Evolutionary conservation across 2,888 invertebrate genomes (phyloP), one percentile per base, ranked within the genome.

Genomic region (Pseudococcus viburni): DNA sequence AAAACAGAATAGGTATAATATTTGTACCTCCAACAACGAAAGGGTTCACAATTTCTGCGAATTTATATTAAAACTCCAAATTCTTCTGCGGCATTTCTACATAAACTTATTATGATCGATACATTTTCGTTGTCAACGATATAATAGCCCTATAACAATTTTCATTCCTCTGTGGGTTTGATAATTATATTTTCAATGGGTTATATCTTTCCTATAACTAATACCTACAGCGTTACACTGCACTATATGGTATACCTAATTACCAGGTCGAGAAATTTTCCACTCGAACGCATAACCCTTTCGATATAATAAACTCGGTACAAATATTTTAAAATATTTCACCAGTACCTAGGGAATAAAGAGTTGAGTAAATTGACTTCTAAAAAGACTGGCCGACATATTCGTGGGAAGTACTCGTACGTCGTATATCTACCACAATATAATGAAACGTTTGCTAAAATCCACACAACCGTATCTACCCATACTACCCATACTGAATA

Each of bases 261-360:
- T 51, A 59, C n/a, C 19, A 59, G 59, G 59, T 19, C 19, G 0
- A 19, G 7, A 73, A 73, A 73, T 73, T 73, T 73, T 73, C 26
- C 73, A 17, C 73, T 26, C 39, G 73, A 73, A 73, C 73, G 73
- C 73, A 73, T 73, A 73, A 73, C 73, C 33, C 73, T 33, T 73
- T 12, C 68, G 12, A 33, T 33, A 26, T 68, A 33, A 33, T 73
- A 73, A 73, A 73, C 39, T 9, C 6, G 17, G 22, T 73, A 73
- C 17, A 33, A 33, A 73, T 73, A 73, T 33, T 39, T 33, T 26
- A 73, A 17, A 33, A 33, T 73, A 26, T 12, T 15, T 73, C n/a
- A 7, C 3, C 73, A 12, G 26, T 73, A 17, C 33, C 73, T 0
- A 73, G 73, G 73, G 73, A 73, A 73, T 73, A 73, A 68, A 68